A percentile compares a stretch with the other conserved stretches of the same genome.
Conservation (phyloP, 2,888 invertebrate genomes). For the Callosobruchus maculatus region DNA sequence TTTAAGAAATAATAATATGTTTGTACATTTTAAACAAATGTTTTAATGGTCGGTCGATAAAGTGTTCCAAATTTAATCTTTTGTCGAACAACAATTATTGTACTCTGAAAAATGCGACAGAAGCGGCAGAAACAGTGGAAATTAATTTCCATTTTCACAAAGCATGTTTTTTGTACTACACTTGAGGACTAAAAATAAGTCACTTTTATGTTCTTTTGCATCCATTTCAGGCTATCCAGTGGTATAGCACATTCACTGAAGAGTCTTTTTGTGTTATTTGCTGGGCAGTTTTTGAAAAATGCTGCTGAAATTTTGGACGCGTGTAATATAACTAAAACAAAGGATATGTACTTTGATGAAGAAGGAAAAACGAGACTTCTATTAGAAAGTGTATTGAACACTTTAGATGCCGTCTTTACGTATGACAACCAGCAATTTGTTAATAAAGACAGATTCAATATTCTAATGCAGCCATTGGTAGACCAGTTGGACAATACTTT, state of each 20-base stretch:
- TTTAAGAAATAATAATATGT: too few relatives aligned
- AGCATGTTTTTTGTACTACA: too few relatives aligned
- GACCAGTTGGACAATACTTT: slow-evolving; percentile 81
- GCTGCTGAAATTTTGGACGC: slow-evolving; percentile 68
- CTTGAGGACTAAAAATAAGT: too few relatives aligned
- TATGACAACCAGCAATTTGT: slow-evolving; percentile 83
- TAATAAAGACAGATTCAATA: slow-evolving; percentile 79
- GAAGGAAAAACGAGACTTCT: slow-evolving; percentile 60
- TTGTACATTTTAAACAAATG: too few relatives aligned
- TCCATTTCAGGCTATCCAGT: slow-evolving; percentile 53
- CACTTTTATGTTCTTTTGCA: neutral
- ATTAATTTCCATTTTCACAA: too few relatives aligned
- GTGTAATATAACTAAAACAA: slow-evolving; percentile 62
- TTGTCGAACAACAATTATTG: too few relatives aligned
- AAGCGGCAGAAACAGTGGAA: too few relatives aligned
- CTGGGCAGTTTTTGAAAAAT: slow-evolving; percentile 79
- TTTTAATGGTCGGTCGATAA: too few relatives aligned
- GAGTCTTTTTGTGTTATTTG: slow-evolving; percentile 86
- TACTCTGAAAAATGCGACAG: too few relatives aligned
- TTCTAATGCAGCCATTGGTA: slow-evolving; percentile 80
- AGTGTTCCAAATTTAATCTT: too few relatives aligned
- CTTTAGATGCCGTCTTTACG: slow-evolving; percentile 72
- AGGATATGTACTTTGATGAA: slow-evolving; percentile 52
- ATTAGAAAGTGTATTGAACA: slow-evolving; percentile 69
- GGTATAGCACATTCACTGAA: slow-evolving; percentile 79